Base-by-base conservation (phyloP, 1,140 invertebrate genomes). In the Papilio machaon region DNA sequence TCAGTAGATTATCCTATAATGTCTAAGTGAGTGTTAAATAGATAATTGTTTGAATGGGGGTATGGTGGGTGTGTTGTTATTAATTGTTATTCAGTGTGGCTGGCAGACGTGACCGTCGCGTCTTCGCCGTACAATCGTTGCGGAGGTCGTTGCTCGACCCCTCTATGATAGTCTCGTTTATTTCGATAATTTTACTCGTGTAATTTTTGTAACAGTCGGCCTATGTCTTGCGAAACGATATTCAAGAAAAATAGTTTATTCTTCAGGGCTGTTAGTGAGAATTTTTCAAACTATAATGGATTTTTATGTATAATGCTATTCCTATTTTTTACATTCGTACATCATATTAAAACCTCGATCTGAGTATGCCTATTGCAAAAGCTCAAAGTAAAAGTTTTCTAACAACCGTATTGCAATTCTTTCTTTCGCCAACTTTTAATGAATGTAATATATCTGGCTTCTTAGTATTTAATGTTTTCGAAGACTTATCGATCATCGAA, bases 61-160 rank as follows among this genome's bases (percentile, higher is more conserved):
- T 49, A 35, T 30, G 73, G 30, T 76, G 81, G 75, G 77, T 81
- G 77, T 80, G 82, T 78, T 58, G 79, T 76, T 73, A 70, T 84
- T 84, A 70, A 89, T 91, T 90, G 83, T 86, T 87, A 91, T 91
- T 90, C 89, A 82, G 86, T 83, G 82, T 81, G 64, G 82, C 81
- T 83, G 83, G 79, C 83, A 86, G 60, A 73, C 81, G 75, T 83
- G 85, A 84, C 83, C 80, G 80, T 85, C 84, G 82, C 84, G 83
- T 83, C 83, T 85, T 84, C 82, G 80, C 77, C 83, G 81, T 85
- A 85, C 84, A 83, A 86, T 81, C 81, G 81, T 88, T 90, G 88
- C 82, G 87, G 89, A 90, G 91, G 88, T 91, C 89, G 86, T 87
- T 87, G 88, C 83, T 88, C 89, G 90, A 86, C 84, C 84, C 83